phyloP scores from a whole-genome alignment of 2,797 vertebrate species.

The Pangasius djambal region DNA sequence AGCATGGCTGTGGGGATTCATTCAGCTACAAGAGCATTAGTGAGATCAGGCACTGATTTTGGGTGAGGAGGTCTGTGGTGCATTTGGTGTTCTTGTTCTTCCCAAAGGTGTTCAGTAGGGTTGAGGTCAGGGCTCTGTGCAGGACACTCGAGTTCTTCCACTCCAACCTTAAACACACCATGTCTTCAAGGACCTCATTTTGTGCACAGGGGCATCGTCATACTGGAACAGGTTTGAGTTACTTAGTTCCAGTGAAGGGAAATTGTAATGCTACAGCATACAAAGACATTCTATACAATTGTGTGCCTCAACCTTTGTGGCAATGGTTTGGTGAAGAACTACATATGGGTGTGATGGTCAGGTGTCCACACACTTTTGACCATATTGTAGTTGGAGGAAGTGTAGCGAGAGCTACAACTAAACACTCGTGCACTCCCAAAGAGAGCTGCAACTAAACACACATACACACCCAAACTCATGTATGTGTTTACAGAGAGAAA shows the following conservation, averaged over 20 bases:
- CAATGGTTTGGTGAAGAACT: background rate
- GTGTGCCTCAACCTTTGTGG: background rate
- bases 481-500: background rate
- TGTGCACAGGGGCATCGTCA: too few relatives aligned
- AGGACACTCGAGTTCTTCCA: background rate
- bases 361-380: background rate
- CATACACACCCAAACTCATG: background rate
- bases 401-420: background rate
- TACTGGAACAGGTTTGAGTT: too few relatives aligned
- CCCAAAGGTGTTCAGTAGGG: background rate
- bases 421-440: background rate
- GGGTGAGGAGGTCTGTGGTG: background rate
- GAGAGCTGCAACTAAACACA: background rate
- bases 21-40: background rate
- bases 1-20: background rate
- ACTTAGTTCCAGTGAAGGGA: background rate
- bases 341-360: background rate
- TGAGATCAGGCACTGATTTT: background rate
- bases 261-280: background rate
- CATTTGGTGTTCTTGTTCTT: background rate
- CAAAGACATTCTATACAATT: background rate
- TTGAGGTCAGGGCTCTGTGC: background rate
- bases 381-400: background rate
- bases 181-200: background rate
- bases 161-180: background rate